These are phyloP conservation scores for Mus pahari DNA, from an alignment of 2,113 vertebrate genomes.

Conservation along the genomic window DNA sequence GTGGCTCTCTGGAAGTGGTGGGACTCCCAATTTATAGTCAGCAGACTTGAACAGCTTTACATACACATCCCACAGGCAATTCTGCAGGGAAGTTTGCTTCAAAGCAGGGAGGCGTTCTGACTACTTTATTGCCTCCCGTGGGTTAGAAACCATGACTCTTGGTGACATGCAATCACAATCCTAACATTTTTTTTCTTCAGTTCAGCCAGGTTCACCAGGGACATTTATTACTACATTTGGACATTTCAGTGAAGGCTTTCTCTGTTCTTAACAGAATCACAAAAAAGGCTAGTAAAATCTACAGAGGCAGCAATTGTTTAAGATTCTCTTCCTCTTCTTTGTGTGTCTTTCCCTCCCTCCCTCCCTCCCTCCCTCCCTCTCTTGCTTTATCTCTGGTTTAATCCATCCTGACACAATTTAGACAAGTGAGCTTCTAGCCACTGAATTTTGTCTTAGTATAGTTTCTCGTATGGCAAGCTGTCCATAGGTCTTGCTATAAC, in stretches of 20 bases:
- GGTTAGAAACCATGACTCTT: constrained; percentile 18
- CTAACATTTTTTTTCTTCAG: constrained; percentile 19
- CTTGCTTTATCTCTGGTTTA: background rate
- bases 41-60: background rate
- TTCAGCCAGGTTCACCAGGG: background rate
- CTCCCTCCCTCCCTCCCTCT: background rate
- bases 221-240: constrained; percentile 39
- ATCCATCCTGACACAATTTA: background rate
- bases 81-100: background rate
- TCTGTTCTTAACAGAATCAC: constrained; percentile 53
- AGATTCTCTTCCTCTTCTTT: background rate
- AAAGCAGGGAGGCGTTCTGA: background rate
- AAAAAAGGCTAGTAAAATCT: constrained; percentile 31
- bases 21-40: constrained; percentile 7
- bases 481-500: background rate
- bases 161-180: constrained; percentile 40
- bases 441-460: background rate
- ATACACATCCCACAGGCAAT: background rate
- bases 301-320: background rate
- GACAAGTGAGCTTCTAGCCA: too few relatives aligned
- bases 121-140: background rate
- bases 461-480: background rate
- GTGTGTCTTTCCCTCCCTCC: too few relatives aligned
- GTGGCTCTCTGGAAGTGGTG: background rate
- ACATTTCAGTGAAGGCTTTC: constrained; percentile 29